Base-by-base conservation (phyloP, 2,797 vertebrate species). In the Chiloscyllium punctatum region DNA sequence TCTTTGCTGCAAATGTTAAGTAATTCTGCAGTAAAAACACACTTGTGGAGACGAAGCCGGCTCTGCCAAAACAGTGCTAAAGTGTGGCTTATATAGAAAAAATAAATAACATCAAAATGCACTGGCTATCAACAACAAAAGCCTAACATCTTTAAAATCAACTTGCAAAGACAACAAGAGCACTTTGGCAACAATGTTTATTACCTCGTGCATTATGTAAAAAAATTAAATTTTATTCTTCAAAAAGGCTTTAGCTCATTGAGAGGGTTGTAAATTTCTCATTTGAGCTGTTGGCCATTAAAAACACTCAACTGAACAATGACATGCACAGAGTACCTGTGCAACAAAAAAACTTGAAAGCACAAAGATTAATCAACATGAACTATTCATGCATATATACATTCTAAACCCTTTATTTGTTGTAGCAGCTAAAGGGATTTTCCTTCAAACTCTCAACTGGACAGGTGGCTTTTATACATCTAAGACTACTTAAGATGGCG, bases 401-500 rank as follows among this genome's bases (percentile, higher is more conserved):
- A 95, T 95, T 95, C 30, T 95, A 71, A 95, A 95, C 94, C 94
- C 94, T 95, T 95, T 95, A 95, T 95, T 95, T 95, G 94, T 53
- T 95, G 71, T 48, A 95, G 48, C 94, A 95, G 94, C 71, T 74
- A 95, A 95, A 95, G 94, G 94, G 94, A 77, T 95, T 95, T 95
- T 1, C 94, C 94, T 95, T 27, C 94, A 77, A 95, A 72, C 25
- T 48, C 71, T 95, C 71, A 33, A 77, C 27, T 25, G n/a, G 94
- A 95, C 94, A 77, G 94, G 94, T 95, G 71, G 48, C n/a, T 95
- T 71, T 95, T 77, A 6, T 77, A 15, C 94, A 53, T 57, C 25
- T 77, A 57, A 77, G 48, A 51, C 48, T 53, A 77, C 71, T 95
- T 77, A 95, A 77, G 51, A 27, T 95, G 94, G 71, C 77, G 71